Percentiles rank a stretch among this genome's conserved stretches.
phyloP scores from a whole-genome alignment of 2,888 invertebrate genomes.

The Pristionchus entomophagus region DNA sequence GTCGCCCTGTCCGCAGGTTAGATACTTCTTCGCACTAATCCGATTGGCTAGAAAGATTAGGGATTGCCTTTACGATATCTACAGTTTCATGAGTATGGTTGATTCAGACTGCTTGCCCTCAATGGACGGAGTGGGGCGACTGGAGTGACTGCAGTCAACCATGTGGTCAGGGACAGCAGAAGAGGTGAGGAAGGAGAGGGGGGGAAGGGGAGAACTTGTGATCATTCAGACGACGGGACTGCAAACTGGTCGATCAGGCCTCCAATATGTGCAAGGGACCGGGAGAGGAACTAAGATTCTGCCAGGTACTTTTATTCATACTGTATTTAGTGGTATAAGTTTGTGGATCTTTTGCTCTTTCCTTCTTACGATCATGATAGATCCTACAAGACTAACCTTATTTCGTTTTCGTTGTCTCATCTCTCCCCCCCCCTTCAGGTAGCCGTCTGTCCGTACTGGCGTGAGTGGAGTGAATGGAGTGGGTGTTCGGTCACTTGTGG shows the following conservation, averaged over 20 bases:
- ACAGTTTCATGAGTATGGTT: too few relatives aligned
- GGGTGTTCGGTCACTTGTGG: conserved; percentile 65
- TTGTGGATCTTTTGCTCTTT: too few relatives aligned
- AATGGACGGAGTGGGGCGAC: conserved; percentile 46
- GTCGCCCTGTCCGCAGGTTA: conserved; percentile 57
- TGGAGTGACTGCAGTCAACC: conserved; percentile 48
- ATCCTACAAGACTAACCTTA: too few relatives aligned
- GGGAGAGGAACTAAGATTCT: conserved; percentile 43
- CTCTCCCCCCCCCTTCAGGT: background rate
- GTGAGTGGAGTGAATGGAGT: conserved; percentile 64
- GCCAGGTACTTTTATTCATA: conserved; percentile 49
- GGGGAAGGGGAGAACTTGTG: background rate
- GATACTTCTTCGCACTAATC: too few relatives aligned
- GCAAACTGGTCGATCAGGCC: background rate
- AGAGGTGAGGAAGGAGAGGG: conserved; percentile 1
- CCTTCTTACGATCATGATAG: too few relatives aligned
- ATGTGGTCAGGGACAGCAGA: conserved; percentile 47
- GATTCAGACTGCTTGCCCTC: background rate
- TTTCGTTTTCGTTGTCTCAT: too few relatives aligned
- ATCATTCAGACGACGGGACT: conserved; percentile 20
- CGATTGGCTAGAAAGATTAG: too few relatives aligned
- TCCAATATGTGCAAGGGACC: conserved; percentile 37
- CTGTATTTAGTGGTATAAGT: background rate
- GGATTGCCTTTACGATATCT: too few relatives aligned
- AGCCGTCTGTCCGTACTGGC: conserved; percentile 65